Base-by-base conservation (phyloP, 2,113 vertebrate species). In the Abramis brama region DNA sequence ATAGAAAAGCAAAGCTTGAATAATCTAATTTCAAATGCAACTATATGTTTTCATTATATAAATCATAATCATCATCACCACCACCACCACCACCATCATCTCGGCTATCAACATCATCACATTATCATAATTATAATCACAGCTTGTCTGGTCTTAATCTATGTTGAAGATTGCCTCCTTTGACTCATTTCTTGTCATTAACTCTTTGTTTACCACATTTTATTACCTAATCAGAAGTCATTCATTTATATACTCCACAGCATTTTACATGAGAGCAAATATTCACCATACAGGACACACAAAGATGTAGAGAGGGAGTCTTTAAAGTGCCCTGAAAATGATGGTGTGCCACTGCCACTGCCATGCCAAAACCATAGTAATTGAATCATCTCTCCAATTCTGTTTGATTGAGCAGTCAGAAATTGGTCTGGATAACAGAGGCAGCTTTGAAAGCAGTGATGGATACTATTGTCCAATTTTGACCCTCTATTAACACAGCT, bases 401-500 rank as follows among this genome's bases (percentile, higher is more conserved):
- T 93, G 93, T 92, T 94, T 94, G 95, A 96, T 94, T 94, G 93
- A 94, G 92, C 92, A 92, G 92, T 95, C 95, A 94, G 94, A 94
- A 95, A 94, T 94, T 92, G 82, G 93, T 94, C 95, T 90, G 90
- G 93, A 90, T 96, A 96, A 96, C 94, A 95, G 95, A 89, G 87
- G 91, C 93, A 95, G 95, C 94, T 94, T 94, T 95, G 95, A 96
- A 95, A 95, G 95, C 94, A 96, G 95, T 95, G 96, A 97, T 95
- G 95, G 96, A 96, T 94, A 96, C 95, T 94, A 96, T 97, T 97
- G 97, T 97, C 95, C 95, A 91, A 93, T 93, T 68, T 87, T 97
- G 96, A 98, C 96, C 96, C 95, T 94, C 96, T 95, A 96, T 97
- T 98, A 97, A 97, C 95, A 97, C 95, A 91, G 94, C 95, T 95